These are phyloP conservation scores for Macropus fuliginosus DNA, from an alignment of 2,797 vertebrate genomes.

Conservation along the genomic window DNA sequence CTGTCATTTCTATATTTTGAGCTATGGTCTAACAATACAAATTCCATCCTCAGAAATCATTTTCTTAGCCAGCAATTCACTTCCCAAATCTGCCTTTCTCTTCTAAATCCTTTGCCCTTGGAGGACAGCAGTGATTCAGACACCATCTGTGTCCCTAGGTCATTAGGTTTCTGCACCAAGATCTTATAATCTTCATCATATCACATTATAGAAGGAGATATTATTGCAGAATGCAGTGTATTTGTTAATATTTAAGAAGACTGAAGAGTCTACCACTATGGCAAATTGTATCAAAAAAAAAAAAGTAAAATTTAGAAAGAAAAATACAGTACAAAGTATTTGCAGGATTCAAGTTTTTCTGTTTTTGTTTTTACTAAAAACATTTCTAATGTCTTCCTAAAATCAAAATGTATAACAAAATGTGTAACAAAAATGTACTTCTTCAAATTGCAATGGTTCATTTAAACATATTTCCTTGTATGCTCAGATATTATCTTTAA, in stretches of 20 bases:
- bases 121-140: background rate
- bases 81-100: background rate
- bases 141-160: background rate
- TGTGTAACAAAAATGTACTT: background rate
- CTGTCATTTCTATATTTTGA: background rate
- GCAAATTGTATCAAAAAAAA: background rate
- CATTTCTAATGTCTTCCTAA: background rate
- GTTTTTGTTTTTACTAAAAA: background rate
- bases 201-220: background rate
- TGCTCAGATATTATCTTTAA: background rate
- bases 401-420: background rate
- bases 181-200: background rate
- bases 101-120: background rate
- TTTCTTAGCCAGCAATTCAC: background rate
- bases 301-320: background rate
- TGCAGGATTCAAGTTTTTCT: background rate
- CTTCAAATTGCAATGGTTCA: constrained; percentile 15
- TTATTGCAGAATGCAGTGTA: background rate
- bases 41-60: background rate
- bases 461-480: constrained; percentile 11
- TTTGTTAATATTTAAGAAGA: background rate
- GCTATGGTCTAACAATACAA: background rate
- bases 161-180: background rate
- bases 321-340: background rate
- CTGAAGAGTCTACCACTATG: background rate